Percentiles rank a stretch among this genome's conserved stretches.
Evolutionary conservation across 1,140 invertebrate genomes (phyloP).

Genomic region (Sycophila sp.): DNA sequence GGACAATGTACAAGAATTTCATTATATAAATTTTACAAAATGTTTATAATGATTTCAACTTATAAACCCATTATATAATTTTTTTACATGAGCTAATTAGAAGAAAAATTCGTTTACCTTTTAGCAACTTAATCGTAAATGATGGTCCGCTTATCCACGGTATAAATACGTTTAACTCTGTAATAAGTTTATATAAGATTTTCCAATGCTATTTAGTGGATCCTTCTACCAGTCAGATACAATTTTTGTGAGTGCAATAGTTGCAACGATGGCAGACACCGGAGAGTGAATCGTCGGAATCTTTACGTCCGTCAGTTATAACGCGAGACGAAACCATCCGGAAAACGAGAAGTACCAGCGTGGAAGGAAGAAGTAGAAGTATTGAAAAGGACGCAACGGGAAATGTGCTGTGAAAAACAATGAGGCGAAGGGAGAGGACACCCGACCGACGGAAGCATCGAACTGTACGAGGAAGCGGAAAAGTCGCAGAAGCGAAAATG

Average conservation of each 20-base stretch:
- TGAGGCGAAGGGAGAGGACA: neutral
- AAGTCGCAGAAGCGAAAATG: neutral
- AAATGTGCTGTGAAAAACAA: slow-evolving; percentile 22
- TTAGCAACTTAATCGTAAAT: too few relatives aligned
- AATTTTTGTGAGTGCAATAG: neutral
- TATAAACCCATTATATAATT: neutral
- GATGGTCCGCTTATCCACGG: too few relatives aligned
- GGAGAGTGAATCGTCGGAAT: neutral
- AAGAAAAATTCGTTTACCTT: too few relatives aligned
- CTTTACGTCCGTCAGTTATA: neutral
- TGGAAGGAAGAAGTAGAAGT: neutral
- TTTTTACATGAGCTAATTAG: neutral
- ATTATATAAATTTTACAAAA: too few relatives aligned
- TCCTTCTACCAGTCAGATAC: too few relatives aligned
- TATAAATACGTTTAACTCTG: too few relatives aligned
- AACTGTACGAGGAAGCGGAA: neutral
- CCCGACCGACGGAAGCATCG: neutral
- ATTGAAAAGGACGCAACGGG: neutral
- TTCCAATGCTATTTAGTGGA: too few relatives aligned
- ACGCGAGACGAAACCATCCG: neutral
- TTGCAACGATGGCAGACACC: neutral
- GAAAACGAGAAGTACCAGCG: neutral
- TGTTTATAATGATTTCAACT: too few relatives aligned
- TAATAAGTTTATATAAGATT: too few relatives aligned
- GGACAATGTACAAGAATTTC: too few relatives aligned